A percentile compares a stretch with the other conserved stretches of the same genome.
These are phyloP conservation scores for Microctenopoma stevenorrisi DNA, from an alignment of 2,797 vertebrate species.

Conservation along the genomic window DNA sequence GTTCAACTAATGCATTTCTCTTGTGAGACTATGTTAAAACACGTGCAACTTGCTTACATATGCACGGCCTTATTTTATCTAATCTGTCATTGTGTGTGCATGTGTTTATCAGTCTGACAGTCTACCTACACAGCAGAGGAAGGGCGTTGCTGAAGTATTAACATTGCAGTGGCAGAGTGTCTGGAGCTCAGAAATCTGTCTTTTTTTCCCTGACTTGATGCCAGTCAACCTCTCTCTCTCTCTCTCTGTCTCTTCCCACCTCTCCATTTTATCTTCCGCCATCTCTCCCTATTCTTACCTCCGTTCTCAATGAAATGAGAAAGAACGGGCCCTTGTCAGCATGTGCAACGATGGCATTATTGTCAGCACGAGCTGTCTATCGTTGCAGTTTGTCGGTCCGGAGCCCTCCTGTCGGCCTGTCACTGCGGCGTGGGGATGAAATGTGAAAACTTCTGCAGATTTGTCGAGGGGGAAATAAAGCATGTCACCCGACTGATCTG, in stretches of 20 bases:
- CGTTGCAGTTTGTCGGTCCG: slow-evolving; percentile 59
- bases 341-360: slow-evolving; percentile 67
- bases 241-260: slow-evolving; percentile 1
- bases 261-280: slow-evolving; percentile 11
- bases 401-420: slow-evolving; percentile 72
- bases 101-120: slow-evolving; percentile 60
- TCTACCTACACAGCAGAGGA: slow-evolving; percentile 66
- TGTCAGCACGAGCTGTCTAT: slow-evolving; percentile 74
- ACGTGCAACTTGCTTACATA: slow-evolving; percentile 20
- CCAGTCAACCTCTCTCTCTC: slow-evolving; percentile 48
- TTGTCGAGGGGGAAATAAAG: slow-evolving; percentile 78
- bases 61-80: slow-evolving; percentile 36
- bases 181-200: slow-evolving; percentile 68
- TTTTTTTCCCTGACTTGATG: slow-evolving; percentile 62
- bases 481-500: slow-evolving; percentile 72
- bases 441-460: slow-evolving; percentile 69
- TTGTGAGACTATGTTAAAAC: background rate
- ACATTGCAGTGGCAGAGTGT: slow-evolving; percentile 71
- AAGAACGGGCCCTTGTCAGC: slow-evolving; percentile 67
- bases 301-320: slow-evolving; percentile 59
- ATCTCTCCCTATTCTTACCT: slow-evolving; percentile 13
- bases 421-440: slow-evolving; percentile 57
- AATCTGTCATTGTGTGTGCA: slow-evolving; percentile 23
- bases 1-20: background rate
- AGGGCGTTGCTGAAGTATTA: slow-evolving; percentile 77